Evolutionary conservation across 2,888 invertebrate species (phyloP).

Genomic region (Limnephilus auricula): DNA sequence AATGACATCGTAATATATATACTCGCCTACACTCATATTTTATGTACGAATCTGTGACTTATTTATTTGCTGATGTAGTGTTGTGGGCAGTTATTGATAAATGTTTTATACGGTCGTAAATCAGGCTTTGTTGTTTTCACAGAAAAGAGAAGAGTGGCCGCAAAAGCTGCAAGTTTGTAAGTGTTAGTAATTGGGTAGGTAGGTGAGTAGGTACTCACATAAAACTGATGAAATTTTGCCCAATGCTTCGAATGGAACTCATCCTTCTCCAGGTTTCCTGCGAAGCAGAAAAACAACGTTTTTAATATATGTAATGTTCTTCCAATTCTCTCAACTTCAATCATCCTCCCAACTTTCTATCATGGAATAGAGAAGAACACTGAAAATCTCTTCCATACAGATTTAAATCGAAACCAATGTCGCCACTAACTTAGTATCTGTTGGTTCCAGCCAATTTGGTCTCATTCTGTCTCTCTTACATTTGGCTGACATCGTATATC

Average conservation of each 20-base stretch:
- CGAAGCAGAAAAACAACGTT: not conserved
- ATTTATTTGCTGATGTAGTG: slow-evolving; percentile 8
- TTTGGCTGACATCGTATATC: too few relatives aligned
- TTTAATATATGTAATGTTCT: too few relatives aligned
- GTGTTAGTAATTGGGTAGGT: not conserved
- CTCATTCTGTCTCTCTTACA: too few relatives aligned
- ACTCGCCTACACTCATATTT: too few relatives aligned
- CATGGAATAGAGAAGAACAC: too few relatives aligned
- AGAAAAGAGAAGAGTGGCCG: not conserved
- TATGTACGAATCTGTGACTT: not conserved
- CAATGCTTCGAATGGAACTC: not conserved
- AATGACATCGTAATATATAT: too few relatives aligned
- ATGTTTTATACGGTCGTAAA: slow-evolving; percentile 41
- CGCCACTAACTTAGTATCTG: too few relatives aligned
- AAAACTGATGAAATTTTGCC: not conserved
- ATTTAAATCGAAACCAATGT: too few relatives aligned
- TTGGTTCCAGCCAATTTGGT: too few relatives aligned
- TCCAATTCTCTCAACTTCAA: too few relatives aligned
- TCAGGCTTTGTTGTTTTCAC: slow-evolving; percentile 10
- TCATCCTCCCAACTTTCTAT: too few relatives aligned
- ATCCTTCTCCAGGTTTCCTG: not conserved
- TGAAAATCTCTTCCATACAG: too few relatives aligned
- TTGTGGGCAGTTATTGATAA: slow-evolving; percentile 50
- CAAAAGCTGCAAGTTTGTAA: not conserved
- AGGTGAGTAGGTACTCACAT: not conserved